Evolutionary conservation across 2,888 invertebrate genomes (phyloP), one percentile per base, ranked within the genome.

Genomic region (Petrolisthes manimaculis): DNA sequence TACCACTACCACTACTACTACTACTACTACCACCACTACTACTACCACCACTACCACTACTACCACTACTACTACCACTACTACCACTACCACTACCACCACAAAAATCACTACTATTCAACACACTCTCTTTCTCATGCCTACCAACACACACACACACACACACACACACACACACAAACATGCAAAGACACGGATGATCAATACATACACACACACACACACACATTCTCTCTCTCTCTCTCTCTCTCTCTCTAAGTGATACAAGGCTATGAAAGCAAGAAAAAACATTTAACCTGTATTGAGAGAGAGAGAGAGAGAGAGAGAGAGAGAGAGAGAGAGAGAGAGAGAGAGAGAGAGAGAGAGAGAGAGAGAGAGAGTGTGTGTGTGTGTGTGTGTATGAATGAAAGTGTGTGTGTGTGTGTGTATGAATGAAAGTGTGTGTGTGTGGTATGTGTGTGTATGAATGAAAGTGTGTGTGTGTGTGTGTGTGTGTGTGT

Each of bases 1-100:
- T 54, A 61, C 53, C 61, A 82, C 53, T 5, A 82, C 4, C 37
- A 82, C 37, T 67, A 61, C 67, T 37, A 61, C 9, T 53, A 61
- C 53, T 51, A 4, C 55, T 54, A 83, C 21, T 24, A 69, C 54
- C 37, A 69, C 24, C 24, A 71, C 54, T 53, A 83, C 67, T 67
- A 81, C 53, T 53, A 55, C 53, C 24, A 55, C 53, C 61, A 55
- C 53, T 81, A 81, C 81, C 24, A 81, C 67, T 53, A 81, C 4
- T 14, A 55, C 53, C 9, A 51, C 51, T 81, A 81, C 61, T 81
- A 81, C 56, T 51, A 81, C 21, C 81, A 14, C n/a, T 18, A 21
- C 61, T 21, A 56, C n/a, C 81, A n/a, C 2, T 24, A n/a, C 67
- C 61, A 4, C 53, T 53, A 55, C 14, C 61, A 61, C 6, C 6